Evolutionary conservation across 37 sponge, comb jelly and placozoan species (phyloP).

Genomic region (Amphimedon queenslandica): DNA sequence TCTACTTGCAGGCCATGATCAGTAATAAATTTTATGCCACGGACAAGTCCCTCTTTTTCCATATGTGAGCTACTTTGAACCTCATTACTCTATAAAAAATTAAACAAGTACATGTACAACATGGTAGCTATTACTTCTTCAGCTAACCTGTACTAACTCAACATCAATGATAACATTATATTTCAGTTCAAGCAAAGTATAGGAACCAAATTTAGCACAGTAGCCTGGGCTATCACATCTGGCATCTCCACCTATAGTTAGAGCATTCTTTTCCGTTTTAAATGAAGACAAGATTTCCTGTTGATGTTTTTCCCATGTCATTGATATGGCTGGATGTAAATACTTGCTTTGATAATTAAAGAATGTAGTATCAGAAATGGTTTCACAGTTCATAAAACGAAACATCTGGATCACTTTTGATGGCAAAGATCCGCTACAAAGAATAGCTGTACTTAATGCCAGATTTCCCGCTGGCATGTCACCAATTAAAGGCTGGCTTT

Average conservation of each 20-base stretch:
- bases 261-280: constrained; percentile 1
- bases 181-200: constrained; percentile 37
- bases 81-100: constrained; percentile 20
- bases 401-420: constrained; percentile 33
- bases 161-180: constrained; percentile 33
- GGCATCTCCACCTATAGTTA: constrained; percentile 55
- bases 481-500: constrained; percentile 35
- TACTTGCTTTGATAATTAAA: constrained; percentile 37
- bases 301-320: constrained; percentile 33
- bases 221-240: constrained; percentile 59
- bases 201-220: constrained; percentile 59
- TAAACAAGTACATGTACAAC: background rate
- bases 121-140: background rate
- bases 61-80: constrained; percentile 12
- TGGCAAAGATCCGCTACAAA: constrained; percentile 48
- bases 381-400: constrained; percentile 1
- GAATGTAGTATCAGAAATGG: constrained; percentile 30
- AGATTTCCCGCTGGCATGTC: constrained; percentile 55
- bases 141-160: constrained; percentile 63
- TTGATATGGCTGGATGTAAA: constrained; percentile 26
- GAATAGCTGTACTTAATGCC: constrained; percentile 29
- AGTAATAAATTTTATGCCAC: background rate
- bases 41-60: constrained; percentile 9
- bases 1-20: background rate
- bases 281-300: constrained; percentile 7